Evolutionary conservation across 2,113 vertebrate genomes (phyloP), one percentile per base, ranked within the genome.

Genomic region (Phodopus roborovskii): DNA sequence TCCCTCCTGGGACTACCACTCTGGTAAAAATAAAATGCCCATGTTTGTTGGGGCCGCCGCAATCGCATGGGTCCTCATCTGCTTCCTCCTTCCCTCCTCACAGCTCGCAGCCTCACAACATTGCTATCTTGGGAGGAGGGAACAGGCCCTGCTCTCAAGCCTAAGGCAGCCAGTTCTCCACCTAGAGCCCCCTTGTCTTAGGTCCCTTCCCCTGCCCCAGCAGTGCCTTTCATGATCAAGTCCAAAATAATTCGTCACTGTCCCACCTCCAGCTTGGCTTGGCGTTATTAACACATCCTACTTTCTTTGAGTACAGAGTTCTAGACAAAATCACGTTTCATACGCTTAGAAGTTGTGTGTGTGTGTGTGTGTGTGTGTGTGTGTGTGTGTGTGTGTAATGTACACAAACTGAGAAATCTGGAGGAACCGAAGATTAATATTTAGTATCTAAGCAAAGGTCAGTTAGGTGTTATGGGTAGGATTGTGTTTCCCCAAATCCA

Each of bases 71-170:
- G 56, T 22, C 36, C 1, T 7, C n/a, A 26, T 16, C 30, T 42
- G 30, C 74, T 6, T 7, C 58, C 82, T 48, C 24, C 4, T 33
- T 50, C 74, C 7, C 5, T 22, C 5, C 56, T 28, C 20, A 2
- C 1, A 4, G 5, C 9, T n/a, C 20, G 8, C 22, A 56, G 68
- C n/a, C 62, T 19, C 4, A 0, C 0, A 0, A 3, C 13, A 20
- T 62, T 6, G 0, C 36, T 8, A 17, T 8, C 17, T 30, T 81
- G 36, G 0, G 5, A n/a, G 78, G 50, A 22, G 0, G 3, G 79
- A 15, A 26, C 70, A 17, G 56, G 28, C 15, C 24, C 60, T 56
- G 60, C 13, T 1, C 0, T 36, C 39, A n/a, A 66, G 83, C 26
- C 19, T 24, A 24, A 1, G 10, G 26, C 9, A 20, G 75, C n/a